Evolutionary conservation across 2,888 invertebrate genomes (phyloP), one percentile per base, ranked within the genome.

Genomic region (Hydrotaea cyrtoneurina): DNA sequence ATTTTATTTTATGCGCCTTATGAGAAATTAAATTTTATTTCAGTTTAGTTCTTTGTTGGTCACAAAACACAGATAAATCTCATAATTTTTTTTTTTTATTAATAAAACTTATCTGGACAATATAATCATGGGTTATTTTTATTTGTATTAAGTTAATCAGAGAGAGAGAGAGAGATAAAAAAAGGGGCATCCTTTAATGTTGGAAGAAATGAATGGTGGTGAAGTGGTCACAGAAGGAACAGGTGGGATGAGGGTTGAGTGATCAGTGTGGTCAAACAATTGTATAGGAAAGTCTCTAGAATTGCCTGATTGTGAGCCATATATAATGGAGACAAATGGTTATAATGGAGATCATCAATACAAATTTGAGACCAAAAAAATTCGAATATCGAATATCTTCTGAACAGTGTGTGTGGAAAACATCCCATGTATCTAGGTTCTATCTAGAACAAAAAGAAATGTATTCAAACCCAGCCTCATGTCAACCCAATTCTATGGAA

Each of bases 51-150:
- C 57, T 23, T 73, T 26, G 5, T 75, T 64, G 26, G 46, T 36
- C 64, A 72, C 75, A 62, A 13, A 39, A 3, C 66, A 15, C 78
- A 79, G 21, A 76, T 77, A 82, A 85, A 74, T 79, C 73, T 77
- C 69, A 77, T 82, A 3, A 82, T 69, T 79, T 76, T 31, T 69
- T 79, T 76, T 31, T 82, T 82, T 77, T 79, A 81, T 79, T 82
- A 85, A 85, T 82, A 82, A 85, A 85, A 82, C 26, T 77, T 85
- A 85, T 85, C 85, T 82, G n/a, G 69, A 66, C 43, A 21, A 73
- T 66, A 85, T 74, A 72, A 85, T 85, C 81, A 78, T 21, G 62
- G 2, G 23, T n/a, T 50, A 43, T 46, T 75, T 26, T 78, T 62
- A 57, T 69, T 74, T 73, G 64, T 76, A 84, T 84, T 81, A 53